Evolutionary conservation across 2,888 invertebrate species (phyloP).

Genomic region (Tinea semifulvella): DNA sequence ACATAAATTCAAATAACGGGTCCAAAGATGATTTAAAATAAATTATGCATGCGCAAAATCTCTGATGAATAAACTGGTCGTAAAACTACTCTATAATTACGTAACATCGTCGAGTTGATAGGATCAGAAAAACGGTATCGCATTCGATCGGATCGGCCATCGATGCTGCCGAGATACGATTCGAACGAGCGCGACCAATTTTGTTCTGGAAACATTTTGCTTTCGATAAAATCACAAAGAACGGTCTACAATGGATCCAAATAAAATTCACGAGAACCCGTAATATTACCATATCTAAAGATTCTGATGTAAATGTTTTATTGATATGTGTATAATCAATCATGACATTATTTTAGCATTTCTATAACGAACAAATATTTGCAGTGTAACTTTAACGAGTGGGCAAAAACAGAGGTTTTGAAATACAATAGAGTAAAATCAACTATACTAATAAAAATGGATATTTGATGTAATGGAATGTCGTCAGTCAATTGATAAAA

Average conservation of each 20-base stretch:
- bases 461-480: too few species aligned
- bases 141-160: conserved; percentile 28
- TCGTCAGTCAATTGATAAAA: too few species aligned
- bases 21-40: conserved; percentile 1
- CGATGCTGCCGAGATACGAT: conserved; percentile 34
- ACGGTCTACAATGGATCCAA: conserved; percentile 32
- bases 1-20: conserved; percentile 3
- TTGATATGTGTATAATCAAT: not conserved
- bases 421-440: too few species aligned
- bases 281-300: not conserved
- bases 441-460: too few species aligned
- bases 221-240: conserved; percentile 48
- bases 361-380: too few species aligned
- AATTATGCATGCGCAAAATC: conserved; percentile 34
- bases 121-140: conserved; percentile 32
- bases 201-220: conserved; percentile 62
- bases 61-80: conserved; percentile 34
- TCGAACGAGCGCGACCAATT: conserved; percentile 56
- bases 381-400: too few species aligned
- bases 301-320: not conserved
- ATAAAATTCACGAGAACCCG: too few species aligned
- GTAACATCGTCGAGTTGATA: conserved; percentile 41
- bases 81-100: conserved; percentile 51
- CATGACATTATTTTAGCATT: too few species aligned
- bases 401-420: too few species aligned